phyloP scores from a whole-genome alignment of 2,113 vertebrate species.

The Zosterops pallidus region DNA sequence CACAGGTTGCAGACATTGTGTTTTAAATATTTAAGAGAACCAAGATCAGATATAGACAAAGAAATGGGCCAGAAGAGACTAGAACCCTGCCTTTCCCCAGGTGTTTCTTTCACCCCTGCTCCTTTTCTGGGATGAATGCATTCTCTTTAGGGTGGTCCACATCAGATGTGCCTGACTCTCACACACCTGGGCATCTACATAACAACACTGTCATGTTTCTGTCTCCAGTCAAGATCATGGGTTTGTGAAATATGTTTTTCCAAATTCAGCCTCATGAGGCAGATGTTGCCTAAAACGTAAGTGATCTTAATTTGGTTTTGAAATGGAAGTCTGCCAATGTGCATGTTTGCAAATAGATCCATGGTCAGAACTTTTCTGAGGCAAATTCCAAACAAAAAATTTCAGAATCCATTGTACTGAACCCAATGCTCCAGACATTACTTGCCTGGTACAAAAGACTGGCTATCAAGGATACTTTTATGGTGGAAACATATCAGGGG shows the following conservation, averaged over 20 bases:
- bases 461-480: not conserved
- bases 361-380: not conserved
- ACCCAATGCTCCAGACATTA: not conserved
- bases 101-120: not conserved
- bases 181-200: rapidly evolving
- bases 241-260: not conserved
- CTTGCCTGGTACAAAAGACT: not conserved
- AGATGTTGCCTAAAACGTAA: not conserved
- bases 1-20: not conserved
- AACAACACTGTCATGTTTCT: not conserved
- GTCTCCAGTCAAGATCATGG: not conserved
- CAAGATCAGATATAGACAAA: not conserved
- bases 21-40: not conserved
- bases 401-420: not conserved
- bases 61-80: not conserved
- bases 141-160: not conserved
- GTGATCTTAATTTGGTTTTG: not conserved
- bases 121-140: not conserved
- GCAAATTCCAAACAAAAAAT: not conserved
- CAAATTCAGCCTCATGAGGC: not conserved
- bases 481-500: not conserved
- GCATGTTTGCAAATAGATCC: not conserved
- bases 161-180: not conserved
- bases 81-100: not conserved
- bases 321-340: not conserved